These are phyloP conservation scores for Todus mexicanus DNA, from an alignment of 2,797 vertebrate species.

Conservation along the genomic window DNA sequence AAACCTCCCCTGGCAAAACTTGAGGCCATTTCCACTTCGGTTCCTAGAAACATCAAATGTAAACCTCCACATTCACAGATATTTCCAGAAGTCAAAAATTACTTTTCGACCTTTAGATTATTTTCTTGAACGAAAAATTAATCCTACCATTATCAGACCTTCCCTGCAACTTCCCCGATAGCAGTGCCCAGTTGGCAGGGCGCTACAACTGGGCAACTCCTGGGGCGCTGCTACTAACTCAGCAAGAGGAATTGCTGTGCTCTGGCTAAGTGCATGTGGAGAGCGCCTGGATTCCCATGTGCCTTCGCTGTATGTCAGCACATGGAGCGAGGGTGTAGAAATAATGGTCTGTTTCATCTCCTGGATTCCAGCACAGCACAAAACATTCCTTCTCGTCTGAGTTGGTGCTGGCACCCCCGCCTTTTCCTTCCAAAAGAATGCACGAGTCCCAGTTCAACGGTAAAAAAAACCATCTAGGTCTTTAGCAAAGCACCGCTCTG, in stretches of 20 bases:
- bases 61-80: neutral
- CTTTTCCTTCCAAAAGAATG: neutral
- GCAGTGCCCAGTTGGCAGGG: neutral
- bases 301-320: neutral
- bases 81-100: neutral
- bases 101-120: neutral
- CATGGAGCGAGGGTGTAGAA: neutral
- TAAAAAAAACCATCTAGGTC: neutral
- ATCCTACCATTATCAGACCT: neutral
- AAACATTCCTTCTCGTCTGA: neutral
- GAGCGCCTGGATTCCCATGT: neutral
- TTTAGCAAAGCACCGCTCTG: neutral
- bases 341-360: neutral
- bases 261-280: neutral
- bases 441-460: neutral
- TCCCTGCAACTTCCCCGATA: neutral
- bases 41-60: neutral
- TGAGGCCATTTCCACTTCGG: too few relatives aligned
- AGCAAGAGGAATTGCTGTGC: neutral
- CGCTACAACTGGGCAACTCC: neutral
- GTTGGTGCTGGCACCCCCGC: neutral
- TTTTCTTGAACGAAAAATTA: neutral
- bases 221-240: neutral
- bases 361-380: neutral
- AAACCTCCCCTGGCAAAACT: too few relatives aligned